Evolutionary conservation across 2,888 invertebrate genomes (phyloP).

Genomic region (Exocentrus adspersus): DNA sequence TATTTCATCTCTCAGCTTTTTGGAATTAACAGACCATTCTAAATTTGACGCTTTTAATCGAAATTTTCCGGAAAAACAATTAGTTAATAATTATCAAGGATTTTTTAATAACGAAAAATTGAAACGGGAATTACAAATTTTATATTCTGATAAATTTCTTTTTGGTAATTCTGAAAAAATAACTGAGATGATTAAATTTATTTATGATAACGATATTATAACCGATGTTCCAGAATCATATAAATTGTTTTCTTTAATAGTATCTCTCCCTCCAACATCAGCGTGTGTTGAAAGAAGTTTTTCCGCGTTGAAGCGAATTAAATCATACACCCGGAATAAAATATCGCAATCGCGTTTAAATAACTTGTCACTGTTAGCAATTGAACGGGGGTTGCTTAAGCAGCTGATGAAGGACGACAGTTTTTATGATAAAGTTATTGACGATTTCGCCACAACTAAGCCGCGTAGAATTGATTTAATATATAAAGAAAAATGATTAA

Average conservation of each 20-base stretch:
- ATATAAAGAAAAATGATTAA: no score
- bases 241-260: slow-evolving; percentile 4
- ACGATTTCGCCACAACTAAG: slow-evolving; percentile 11
- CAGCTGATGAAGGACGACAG: not conserved
- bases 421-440: slow-evolving; percentile 17
- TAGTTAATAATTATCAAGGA: no score
- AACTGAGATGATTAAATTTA: not conserved
- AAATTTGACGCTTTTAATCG: no score
- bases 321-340: slow-evolving; percentile 9
- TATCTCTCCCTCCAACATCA: slow-evolving; percentile 4
- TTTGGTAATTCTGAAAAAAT: not conserved
- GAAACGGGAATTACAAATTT: not conserved
- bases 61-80: no score
- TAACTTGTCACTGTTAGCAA: slow-evolving; percentile 4
- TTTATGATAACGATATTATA: not conserved
- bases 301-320: slow-evolving; percentile 17
- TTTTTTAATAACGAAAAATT: not conserved
- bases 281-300: slow-evolving; percentile 14
- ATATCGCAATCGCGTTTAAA: not conserved
- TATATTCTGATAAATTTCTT: not conserved
- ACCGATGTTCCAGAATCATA: not conserved
- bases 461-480: no score
- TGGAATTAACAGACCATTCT: no score
- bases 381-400: slow-evolving; percentile 1
- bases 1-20: no score